A percentile compares a stretch with the other conserved stretches of the same genome.
Conservation (phyloP, 2,113 vertebrate genomes). For the Dasyornis broadbenti region DNA sequence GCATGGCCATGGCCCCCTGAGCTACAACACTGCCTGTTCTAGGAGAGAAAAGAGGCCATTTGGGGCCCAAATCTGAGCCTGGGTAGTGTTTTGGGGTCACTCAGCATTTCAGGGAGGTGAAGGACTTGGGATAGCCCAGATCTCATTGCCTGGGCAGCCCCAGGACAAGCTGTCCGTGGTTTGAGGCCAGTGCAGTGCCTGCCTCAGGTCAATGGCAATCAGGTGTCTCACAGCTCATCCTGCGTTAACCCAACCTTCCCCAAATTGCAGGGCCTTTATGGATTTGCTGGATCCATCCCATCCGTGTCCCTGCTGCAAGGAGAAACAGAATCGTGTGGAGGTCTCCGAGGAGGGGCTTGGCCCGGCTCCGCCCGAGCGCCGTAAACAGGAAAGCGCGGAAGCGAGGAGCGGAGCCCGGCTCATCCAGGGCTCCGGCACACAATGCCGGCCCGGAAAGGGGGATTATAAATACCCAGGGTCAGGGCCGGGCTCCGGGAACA, state of each 20-base stretch:
- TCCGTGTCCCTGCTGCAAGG: not conserved
- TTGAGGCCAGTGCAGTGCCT: not conserved
- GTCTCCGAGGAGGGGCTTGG: not conserved
- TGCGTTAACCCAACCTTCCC: rapidly evolving
- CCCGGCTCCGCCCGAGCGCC: not conserved
- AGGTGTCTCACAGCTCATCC: too few species aligned
- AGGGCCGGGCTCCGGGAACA: slow-evolving; percentile 67
- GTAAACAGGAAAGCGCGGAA: slow-evolving; percentile 81
- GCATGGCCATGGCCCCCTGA: not conserved
- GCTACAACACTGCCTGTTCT: not conserved
- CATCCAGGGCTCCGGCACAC: slow-evolving; percentile 69
- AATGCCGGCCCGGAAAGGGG: slow-evolving; percentile 68
- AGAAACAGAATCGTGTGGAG: not conserved
- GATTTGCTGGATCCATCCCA: rapidly evolving
- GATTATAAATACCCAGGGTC: slow-evolving; percentile 77
- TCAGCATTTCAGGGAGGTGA: not conserved
- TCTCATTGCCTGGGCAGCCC: not conserved
- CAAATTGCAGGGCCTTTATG: not conserved
- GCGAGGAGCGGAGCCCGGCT: slow-evolving; percentile 17
- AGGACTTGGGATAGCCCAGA: not conserved
- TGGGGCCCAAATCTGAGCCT: not conserved
- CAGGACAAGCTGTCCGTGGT: not conserved
- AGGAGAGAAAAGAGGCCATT: not conserved
- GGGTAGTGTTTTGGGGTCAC: not conserved
- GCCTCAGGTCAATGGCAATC: rapidly evolving